Evolutionary conservation across 2,113 vertebrate species (phyloP).

Genomic region (Nesospiza acunhae): DNA sequence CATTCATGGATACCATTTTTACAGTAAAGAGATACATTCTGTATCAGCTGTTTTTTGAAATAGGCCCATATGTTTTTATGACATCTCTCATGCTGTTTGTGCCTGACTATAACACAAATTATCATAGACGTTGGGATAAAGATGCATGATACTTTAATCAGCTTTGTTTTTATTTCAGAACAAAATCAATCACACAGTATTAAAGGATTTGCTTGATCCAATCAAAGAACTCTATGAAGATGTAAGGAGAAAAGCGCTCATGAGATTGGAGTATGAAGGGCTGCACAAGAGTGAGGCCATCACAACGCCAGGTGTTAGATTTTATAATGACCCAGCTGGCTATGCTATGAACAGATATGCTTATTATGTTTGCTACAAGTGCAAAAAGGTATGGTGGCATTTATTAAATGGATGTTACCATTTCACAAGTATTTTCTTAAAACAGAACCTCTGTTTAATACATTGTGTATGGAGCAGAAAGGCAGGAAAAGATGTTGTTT

Average conservation of each 20-base stretch:
- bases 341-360: slow-evolving; percentile 99
- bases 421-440: not conserved
- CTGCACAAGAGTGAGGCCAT: slow-evolving; percentile 98
- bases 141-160: not conserved
- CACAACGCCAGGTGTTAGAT: slow-evolving; percentile 93
- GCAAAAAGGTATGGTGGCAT: slow-evolving; percentile 88
- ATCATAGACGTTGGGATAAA: not conserved
- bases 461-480: not conserved
- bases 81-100: not conserved
- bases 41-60: not conserved
- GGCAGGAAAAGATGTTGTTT: not conserved
- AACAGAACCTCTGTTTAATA: not conserved
- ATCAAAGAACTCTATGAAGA: slow-evolving; percentile 99
- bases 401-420: not conserved
- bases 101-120: not conserved
- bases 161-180: slow-evolving; percentile 78
- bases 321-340: slow-evolving; percentile 95
- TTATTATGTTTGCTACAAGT: slow-evolving; percentile 99
- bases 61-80: not conserved
- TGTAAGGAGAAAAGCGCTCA: slow-evolving; percentile 94
- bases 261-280: slow-evolving; percentile 97
- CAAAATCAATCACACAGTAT: slow-evolving; percentile 97
- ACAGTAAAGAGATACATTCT: not conserved
- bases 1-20: not conserved
- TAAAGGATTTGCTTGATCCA: slow-evolving; percentile 96